Base-by-base conservation (phyloP, 2,113 vertebrate species). In the Pungitius pungitius region DNA sequence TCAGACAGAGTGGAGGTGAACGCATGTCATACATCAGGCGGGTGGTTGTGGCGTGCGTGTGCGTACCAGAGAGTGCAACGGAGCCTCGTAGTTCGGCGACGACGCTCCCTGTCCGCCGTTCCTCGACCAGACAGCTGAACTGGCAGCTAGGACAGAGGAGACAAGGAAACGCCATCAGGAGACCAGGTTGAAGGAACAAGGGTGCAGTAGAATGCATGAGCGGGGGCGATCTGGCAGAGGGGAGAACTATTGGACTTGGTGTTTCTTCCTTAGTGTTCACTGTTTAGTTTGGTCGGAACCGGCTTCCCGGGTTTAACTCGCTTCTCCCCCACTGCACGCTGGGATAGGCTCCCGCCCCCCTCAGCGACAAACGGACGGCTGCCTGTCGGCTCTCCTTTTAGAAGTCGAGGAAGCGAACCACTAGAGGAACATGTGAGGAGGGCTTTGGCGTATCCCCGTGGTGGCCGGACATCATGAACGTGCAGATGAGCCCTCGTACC, bases 81-180 rank as follows among this genome's bases (percentile, higher is more conserved):
- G 91, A 58, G 91, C 87, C 76, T 92, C 91, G 18, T 91, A 92
- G 83, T 87, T 91, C 47, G 91, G 91, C 37, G 91, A 91, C 4
- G 90, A 86, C 0, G 90, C 63, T 80, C 90, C 91, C 73, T 90
- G 91, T 57, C 84, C 90, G 4, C 90, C 91, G 1, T 91, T 92
- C 73, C 91, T 92, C 17, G 91, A 90, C 91, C 91, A 92, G 30
- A 76, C 88, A 63, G 89, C 87, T 66, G 91, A 91, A 74, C 90
- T 90, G 79, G 91, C 74, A 74, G 89, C 91, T 91, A 71, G 79
- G 52, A 75, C 6, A 78, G 33, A 87, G 55, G 49, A 75, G 27
- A 77, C 10, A 35, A 78, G 67, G 20, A 76, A 56, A 71, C 30
- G 56, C 62, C 1, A 47, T 77, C 18, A 77, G 17, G 37, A 59